Base-by-base conservation (phyloP, 1,140 invertebrate genomes). In the Drosophila pandora region DNA sequence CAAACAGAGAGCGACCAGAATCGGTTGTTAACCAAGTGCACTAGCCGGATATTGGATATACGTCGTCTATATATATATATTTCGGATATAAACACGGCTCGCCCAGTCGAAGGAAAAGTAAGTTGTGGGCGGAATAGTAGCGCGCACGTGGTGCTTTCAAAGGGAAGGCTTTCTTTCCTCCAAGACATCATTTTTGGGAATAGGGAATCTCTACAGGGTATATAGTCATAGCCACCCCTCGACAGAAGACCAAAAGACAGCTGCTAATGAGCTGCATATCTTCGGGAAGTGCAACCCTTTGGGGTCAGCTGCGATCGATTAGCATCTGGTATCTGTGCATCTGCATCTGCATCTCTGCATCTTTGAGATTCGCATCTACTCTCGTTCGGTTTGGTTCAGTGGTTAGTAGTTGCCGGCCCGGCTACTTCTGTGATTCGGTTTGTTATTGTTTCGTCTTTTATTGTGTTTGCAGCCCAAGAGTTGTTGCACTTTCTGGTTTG, bases 401-500 rank as follows among this genome's bases (percentile, higher is more conserved):
- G 48, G 23, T 25, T 13, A 12, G 45, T 30, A 37, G 41, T 17
- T 17, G 17, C 17, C 17, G 17, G 17, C 17, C 65, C 65, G 65
- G 65, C 63, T 21, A 50, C n/a, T 25, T 30, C 13, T 30, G 25
- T 30, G 22, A 9, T 58, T 67, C 28, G 2, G 45, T 13, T 25
- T 50, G 34, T 50, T 60, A 23, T 30, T 28, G 34, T 49, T 6
- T 49, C 25, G 13, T 45, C 23, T 41, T 49, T 22, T 10, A 22
- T 37, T 45, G 17, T 23, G 21, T 12, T 9, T 55, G 28, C 23
- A 45, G 39, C 28, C 10, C 9, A 2, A 34, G 17, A 34, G 37
- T 28, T 45, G 48, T n/a, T 54, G 64, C 47, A 52, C 30, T 67
- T 67, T 28, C 9, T n/a, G 45, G 25, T 47, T 69, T 70, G 50